These are phyloP conservation scores for Aleiodes testaceus DNA, from an alignment of 2,888 invertebrate genomes.

Conservation along the genomic window DNA sequence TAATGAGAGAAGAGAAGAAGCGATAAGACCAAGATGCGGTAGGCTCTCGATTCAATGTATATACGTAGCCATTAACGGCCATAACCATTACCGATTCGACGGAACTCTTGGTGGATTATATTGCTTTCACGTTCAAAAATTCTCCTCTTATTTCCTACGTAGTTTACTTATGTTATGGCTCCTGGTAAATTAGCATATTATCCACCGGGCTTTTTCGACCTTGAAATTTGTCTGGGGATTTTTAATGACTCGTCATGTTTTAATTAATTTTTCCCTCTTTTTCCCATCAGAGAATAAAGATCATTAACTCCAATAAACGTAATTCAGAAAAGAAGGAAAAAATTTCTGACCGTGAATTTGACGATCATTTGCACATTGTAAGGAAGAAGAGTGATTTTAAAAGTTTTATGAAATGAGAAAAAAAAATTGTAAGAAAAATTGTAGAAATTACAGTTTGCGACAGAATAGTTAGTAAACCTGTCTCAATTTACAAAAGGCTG, in stretches of 20 bases:
- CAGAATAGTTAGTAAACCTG: slow-evolving; percentile 10
- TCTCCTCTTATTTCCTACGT: slow-evolving; percentile 49
- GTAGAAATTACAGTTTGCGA: slow-evolving; percentile 18
- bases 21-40: slow-evolving; percentile 11
- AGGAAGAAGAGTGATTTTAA: not conserved
- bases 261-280: slow-evolving; percentile 23
- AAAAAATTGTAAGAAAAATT: not conserved
- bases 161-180: slow-evolving; percentile 56
- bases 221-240: slow-evolving; percentile 4
- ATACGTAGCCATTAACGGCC: slow-evolving; percentile 69
- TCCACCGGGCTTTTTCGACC: slow-evolving; percentile 47
- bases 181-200: slow-evolving; percentile 60
- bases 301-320: slow-evolving; percentile 26
- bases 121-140: slow-evolving; percentile 44
- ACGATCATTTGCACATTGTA: slow-evolving; percentile 14
- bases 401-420: not conserved
- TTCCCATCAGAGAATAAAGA: slow-evolving; percentile 5
- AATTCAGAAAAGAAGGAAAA: not conserved
- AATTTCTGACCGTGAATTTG: slow-evolving; percentile 8
- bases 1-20: slow-evolving; percentile 24
- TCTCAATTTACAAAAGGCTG: not conserved
- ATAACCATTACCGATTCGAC: slow-evolving; percentile 70
- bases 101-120: slow-evolving; percentile 57
- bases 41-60: slow-evolving; percentile 44
- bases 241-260: slow-evolving; percentile 29